Conservation (phyloP, 2,888 invertebrate species). For the Gonocerus acuteangulatus region DNA sequence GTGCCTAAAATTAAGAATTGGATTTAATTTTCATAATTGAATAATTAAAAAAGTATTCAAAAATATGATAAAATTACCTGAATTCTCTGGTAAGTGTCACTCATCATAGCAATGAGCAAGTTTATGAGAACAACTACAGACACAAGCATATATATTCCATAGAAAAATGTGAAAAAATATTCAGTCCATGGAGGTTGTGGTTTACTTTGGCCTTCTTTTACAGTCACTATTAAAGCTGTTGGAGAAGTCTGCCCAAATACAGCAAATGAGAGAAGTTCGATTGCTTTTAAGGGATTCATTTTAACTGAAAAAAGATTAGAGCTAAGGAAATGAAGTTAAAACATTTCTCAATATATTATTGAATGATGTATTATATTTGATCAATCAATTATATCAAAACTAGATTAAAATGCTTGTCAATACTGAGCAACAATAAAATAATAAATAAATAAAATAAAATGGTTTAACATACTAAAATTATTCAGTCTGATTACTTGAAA, state of each 20-base stretch:
- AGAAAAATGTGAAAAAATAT: conserved; percentile 77
- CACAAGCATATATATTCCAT: conserved; percentile 95
- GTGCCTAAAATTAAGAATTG: conserved; percentile 60
- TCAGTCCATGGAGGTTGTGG: conserved; percentile 73
- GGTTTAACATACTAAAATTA: no score
- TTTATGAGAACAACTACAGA: conserved; percentile 98
- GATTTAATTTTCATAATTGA: neutral
- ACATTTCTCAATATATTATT: no score
- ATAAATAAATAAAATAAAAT: no score
- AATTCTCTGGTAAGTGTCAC: conserved; percentile 98
- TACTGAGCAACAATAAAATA: no score
- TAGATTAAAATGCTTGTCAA: no score
- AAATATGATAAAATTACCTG: conserved; percentile 59
- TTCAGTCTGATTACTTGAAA: no score
- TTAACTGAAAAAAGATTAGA: conserved; percentile 69
- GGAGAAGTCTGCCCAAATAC: conserved; percentile 91
- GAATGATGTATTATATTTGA: no score
- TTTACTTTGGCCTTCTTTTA: conserved; percentile 44
- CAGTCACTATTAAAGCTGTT: conserved; percentile 62
- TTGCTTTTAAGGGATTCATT: conserved; percentile 84
- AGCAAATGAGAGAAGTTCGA: conserved; percentile 97
- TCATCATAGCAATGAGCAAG: conserved; percentile 99
- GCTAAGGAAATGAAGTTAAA: neutral
- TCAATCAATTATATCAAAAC: no score
- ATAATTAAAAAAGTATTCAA: neutral